These are phyloP conservation scores for Mormyrus lacerda DNA, from an alignment of 2,113 vertebrate species.

Conservation along the genomic window DNA sequence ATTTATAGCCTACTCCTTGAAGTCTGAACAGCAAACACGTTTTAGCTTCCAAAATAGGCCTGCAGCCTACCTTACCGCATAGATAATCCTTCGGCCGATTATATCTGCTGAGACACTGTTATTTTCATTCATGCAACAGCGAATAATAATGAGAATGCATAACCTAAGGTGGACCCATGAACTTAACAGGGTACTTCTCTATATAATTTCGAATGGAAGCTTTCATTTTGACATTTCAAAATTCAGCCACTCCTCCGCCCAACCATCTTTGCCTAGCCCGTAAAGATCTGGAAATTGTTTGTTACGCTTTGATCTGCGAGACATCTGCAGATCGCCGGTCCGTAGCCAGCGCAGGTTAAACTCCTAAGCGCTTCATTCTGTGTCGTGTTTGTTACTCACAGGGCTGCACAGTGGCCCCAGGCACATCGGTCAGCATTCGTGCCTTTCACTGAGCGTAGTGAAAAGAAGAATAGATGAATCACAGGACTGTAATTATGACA, in stretches of 20 bases:
- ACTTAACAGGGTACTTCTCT: neutral
- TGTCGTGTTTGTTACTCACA: neutral
- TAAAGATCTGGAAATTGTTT: neutral
- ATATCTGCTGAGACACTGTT: neutral
- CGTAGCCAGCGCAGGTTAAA: neutral
- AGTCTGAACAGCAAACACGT: neutral
- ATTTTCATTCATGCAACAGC: neutral
- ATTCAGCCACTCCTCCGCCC: neutral
- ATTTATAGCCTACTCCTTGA: neutral
- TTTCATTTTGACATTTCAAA: neutral
- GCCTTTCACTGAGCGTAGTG: neutral
- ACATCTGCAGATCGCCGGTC: neutral
- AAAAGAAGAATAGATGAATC: neutral
- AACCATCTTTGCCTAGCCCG: neutral
- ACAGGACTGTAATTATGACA: neutral
- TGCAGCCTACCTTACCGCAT: neutral
- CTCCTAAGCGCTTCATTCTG: neutral
- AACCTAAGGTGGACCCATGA: neutral
- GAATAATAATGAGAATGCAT: neutral
- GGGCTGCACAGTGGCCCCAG: neutral
- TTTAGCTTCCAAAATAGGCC: neutral
- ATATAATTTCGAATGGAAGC: neutral
- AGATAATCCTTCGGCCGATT: neutral
- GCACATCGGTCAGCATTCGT: neutral
- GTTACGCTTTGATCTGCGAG: neutral